Conservation (phyloP, 2,888 invertebrate species). For the Reticulitermes lucifugus region DNA sequence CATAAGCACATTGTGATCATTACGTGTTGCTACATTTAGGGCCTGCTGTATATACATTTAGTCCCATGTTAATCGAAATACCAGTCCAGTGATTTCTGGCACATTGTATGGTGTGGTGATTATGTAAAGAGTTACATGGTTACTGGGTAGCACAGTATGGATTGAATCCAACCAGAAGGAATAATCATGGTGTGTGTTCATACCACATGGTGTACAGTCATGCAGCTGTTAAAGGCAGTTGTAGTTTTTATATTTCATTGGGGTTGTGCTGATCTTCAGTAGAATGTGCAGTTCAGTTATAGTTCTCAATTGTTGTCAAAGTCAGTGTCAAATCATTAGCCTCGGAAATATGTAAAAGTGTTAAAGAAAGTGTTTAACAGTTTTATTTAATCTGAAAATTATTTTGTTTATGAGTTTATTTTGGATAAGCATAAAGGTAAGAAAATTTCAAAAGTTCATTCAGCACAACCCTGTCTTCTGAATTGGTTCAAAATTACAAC, state of each 20-base stretch:
- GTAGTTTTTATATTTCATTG: neutral
- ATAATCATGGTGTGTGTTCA: conserved; percentile 30
- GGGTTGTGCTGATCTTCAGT: conserved; percentile 3
- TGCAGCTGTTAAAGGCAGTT: neutral
- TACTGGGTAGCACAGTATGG: conserved; percentile 38
- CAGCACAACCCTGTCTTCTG: conserved; percentile 4
- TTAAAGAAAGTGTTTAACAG: neutral
- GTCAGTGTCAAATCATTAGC: neutral
- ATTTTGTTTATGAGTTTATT: neutral
- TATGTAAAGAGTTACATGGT: conserved; percentile 1
- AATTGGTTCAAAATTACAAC: neutral
- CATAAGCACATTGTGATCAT: conserved; percentile 45
- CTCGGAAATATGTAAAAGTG: neutral
- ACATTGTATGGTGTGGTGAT: conserved; percentile 9
- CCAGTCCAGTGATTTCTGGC: neutral
- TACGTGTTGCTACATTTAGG: conserved; percentile 13
- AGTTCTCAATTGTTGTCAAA: no score
- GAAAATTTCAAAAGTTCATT: neutral
- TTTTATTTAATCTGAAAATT: neutral
- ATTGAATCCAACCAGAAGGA: conserved; percentile 40
- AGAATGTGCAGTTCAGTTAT: neutral
- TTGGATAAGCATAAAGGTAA: no score
- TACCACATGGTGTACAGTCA: conserved; percentile 11
- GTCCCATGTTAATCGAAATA: neutral
- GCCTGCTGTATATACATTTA: neutral